A percentile compares a stretch with the other conserved stretches of the same genome.
Evolutionary conservation across 2,113 vertebrate species (phyloP).

Genomic region (Hippocampus zosterae): DNA sequence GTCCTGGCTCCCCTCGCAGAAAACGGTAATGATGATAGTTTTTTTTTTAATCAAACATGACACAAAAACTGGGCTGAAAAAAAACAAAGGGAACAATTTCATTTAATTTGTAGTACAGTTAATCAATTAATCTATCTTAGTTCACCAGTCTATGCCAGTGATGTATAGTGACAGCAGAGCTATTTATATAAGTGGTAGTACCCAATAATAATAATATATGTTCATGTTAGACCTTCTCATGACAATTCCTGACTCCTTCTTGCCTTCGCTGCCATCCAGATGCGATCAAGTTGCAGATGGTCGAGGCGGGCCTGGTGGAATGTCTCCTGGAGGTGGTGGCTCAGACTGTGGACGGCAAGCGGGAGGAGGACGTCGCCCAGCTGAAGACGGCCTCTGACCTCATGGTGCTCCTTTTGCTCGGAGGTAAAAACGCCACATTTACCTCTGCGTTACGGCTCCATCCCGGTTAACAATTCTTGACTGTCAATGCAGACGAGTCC

Average conservation of each 20-base stretch:
- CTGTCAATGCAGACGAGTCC: slow-evolving; percentile 81
- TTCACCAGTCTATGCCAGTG: no score
- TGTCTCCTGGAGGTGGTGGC: slow-evolving; percentile 92
- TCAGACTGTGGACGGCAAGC: slow-evolving; percentile 87
- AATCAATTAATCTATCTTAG: no score
- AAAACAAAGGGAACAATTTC: no score
- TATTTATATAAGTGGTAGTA: no score
- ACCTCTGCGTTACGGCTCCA: neutral
- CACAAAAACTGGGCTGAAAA: no score
- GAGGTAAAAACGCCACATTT: slow-evolving; percentile 72
- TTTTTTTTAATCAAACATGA: no score
- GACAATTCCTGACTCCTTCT: no score
- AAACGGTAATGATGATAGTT: slow-evolving; percentile 79
- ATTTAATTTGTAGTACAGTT: no score
- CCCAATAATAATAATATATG: no score
- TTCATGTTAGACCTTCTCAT: no score
- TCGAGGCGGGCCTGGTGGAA: slow-evolving; percentile 94
- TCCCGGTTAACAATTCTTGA: neutral
- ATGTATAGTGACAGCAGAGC: no score
- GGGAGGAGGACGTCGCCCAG: slow-evolving; percentile 89
- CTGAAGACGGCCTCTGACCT: slow-evolving; percentile 97
- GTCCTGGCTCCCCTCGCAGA: slow-evolving; percentile 96
- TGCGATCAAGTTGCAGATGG: slow-evolving; percentile 93
- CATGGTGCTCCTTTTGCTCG: slow-evolving; percentile 93
- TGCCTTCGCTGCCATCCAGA: slow-evolving; percentile 65